A percentile compares a stretch with the other conserved stretches of the same genome.
Conservation (phyloP, 2,888 invertebrate species). For the Hanleya hanleyi region DNA sequence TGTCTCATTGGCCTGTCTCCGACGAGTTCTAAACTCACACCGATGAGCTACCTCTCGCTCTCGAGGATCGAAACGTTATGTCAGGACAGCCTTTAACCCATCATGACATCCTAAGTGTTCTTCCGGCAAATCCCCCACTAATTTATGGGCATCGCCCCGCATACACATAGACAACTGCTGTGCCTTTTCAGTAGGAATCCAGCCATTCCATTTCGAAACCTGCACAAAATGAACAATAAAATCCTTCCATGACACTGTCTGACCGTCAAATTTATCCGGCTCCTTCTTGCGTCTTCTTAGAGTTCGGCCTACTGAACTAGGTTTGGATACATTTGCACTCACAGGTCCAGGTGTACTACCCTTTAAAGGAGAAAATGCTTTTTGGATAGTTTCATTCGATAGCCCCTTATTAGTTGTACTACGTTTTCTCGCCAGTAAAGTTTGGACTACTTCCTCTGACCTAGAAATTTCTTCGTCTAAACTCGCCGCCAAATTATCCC, state of each 20-base stretch:
- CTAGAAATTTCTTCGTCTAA: no score
- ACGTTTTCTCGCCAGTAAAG: no score
- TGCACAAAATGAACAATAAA: neutral
- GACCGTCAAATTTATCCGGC: neutral
- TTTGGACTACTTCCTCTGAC: no score
- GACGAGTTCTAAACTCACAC: conserved; percentile 13
- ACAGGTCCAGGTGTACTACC: no score
- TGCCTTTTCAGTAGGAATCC: no score
- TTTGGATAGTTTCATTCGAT: no score
- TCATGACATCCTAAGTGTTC: neutral
- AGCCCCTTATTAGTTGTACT: no score
- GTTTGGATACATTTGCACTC: no score
- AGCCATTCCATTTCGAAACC: neutral
- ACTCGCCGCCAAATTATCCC: no score
- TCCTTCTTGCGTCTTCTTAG: neutral
- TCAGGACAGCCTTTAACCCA: neutral
- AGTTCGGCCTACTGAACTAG: neutral
- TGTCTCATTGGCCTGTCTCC: neutral
- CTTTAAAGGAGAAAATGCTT: no score
- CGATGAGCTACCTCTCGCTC: neutral
- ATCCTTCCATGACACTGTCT: neutral
- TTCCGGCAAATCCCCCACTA: neutral
- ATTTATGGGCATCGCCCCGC: neutral
- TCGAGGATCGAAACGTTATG: neutral
- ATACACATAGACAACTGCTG: no score